Evolutionary conservation across 2,888 invertebrate species (phyloP), one percentile per base, ranked within the genome.

Genomic region (Chaetogeoica ovagalla): DNA sequence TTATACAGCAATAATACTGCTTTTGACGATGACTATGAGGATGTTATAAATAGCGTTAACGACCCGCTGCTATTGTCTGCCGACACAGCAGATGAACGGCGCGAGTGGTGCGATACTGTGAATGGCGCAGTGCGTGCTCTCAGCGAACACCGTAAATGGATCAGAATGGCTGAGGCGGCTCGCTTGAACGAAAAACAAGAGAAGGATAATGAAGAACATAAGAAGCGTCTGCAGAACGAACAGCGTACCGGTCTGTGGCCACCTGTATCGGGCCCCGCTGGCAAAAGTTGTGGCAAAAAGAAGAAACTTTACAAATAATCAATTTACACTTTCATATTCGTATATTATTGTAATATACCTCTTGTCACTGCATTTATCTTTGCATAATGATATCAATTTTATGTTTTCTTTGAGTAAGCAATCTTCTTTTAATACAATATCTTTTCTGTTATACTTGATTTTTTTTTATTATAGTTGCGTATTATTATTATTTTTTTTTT

Each of bases 91-190:
- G 43, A 66, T 30, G 75, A 75, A 43, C 43, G 66, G 0, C 57
- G 57, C 4, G 66, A 75, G 39, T 75, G 75, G 75, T 75, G 75
- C 55, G 66, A 66, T 11, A 68, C 59, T 0, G 5, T 75, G 1
- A 75, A 75, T 15, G 43, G 23, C n/a, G 57, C 75, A 30, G 75
- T 75, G 23, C 23, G 17, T 15, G 66, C 66, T 9, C 39, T 75
- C 4, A n/a, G 6, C 7, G 30, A 30, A 19, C 39, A 75, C 23
- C 59, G 30, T 15, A 39, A 75, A 57, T 39, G 39, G 23, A 43
- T 59, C 21, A 57, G 15, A 43, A 1, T 43, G 7, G 39, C 19
- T 3, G 13, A 57, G 9, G 30, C 11, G 9, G 9, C 30, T 9
- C 63, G 48, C n/a, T 21, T 55, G 13, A 55, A 63, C 0, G 21